Evolutionary conservation across 2,888 invertebrate genomes (phyloP).

Genomic region (Melieria picta): DNA sequence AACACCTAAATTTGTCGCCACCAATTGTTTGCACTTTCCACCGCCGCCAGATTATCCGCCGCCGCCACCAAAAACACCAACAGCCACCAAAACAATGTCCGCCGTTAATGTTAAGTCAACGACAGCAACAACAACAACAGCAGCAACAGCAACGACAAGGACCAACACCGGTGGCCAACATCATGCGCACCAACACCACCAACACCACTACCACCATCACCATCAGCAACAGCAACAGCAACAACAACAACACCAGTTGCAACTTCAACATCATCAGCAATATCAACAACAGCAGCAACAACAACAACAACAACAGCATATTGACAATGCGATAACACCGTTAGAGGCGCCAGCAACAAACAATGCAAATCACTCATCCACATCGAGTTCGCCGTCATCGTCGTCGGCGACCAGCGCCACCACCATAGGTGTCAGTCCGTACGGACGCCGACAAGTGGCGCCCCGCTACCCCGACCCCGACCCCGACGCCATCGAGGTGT

Average conservation of each 20-base stretch:
- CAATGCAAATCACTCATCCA: constrained; percentile 16
- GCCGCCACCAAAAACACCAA: constrained; percentile 44
- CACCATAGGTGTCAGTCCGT: constrained; percentile 46
- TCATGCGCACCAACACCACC: constrained; percentile 32
- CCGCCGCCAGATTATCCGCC: constrained; percentile 77
- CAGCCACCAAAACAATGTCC: constrained; percentile 32
- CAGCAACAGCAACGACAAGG: constrained; percentile 37
- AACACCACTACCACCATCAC: constrained; percentile 28
- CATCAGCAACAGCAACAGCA: constrained; percentile 24
- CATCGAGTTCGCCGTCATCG: constrained; percentile 37
- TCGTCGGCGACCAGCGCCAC: constrained; percentile 40
- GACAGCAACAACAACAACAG: constrained; percentile 38
- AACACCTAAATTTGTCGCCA: constrained; percentile 48
- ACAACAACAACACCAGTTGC: constrained; percentile 31
- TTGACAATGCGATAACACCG: constrained; percentile 4
- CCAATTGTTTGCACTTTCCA: constrained; percentile 70
- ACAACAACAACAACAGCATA: constrained; percentile 28
- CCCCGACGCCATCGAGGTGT: constrained; percentile 65
- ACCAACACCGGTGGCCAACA: constrained; percentile 36
- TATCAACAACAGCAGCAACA: constrained; percentile 40
- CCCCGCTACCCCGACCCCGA: constrained; percentile 62
- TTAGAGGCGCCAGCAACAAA: not conserved
- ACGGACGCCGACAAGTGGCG: constrained; percentile 52
- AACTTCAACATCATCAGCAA: constrained; percentile 35
- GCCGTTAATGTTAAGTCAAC: constrained; percentile 25